Base-by-base conservation (phyloP, 2,797 vertebrate genomes). In the Aphelocoma californica region DNA sequence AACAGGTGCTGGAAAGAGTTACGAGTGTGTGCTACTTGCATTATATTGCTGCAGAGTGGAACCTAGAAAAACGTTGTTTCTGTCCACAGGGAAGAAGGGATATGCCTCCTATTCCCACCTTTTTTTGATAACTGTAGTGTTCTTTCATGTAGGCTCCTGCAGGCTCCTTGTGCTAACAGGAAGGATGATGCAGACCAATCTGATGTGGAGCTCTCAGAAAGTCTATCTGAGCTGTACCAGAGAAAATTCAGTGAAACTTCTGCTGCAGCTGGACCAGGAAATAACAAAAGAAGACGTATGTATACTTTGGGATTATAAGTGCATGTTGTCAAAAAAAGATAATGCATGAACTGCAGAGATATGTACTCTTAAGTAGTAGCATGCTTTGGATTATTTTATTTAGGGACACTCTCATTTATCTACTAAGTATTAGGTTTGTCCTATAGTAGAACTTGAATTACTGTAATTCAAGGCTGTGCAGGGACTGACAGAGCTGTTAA, bases 201-300 rank as follows among this genome's bases (percentile, higher is more conserved):
- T 19, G 97, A 98, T 90, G 96, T 96, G 82, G 98, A 99, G 66
- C 94, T 99, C 67, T 98, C 98, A 47, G 74, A 65, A 67, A 93
- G 97, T 65, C 97, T 99, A 0, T 98, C 98, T 34, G 98, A 99
- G 66, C 94, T 99, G 40, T 99, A 99, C 96, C 98, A 98, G 95
- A 97, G 97, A 70, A 98, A 95, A 94, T 92, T 94, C 56, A 97
- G 96, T 31, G 97, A 98, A 67, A 97, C 95, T 3, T 92, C 94
- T 50, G 53, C 96, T 44, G 25, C 47, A 73, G 61, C 81, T 82
- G 90, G 66, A 40, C 92, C 95, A 73, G 97, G 93, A 66, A 95
- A 97, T 61, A 90, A 97, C 96, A 99, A 95, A 96, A 99, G 98
- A 96, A 97, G 94, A 81, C 92, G 99, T 99, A 97, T 57, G 98